Evolutionary conservation across 2,888 invertebrate species (phyloP).

Genomic region (Scaptodrosophila latifasciaeformis): DNA sequence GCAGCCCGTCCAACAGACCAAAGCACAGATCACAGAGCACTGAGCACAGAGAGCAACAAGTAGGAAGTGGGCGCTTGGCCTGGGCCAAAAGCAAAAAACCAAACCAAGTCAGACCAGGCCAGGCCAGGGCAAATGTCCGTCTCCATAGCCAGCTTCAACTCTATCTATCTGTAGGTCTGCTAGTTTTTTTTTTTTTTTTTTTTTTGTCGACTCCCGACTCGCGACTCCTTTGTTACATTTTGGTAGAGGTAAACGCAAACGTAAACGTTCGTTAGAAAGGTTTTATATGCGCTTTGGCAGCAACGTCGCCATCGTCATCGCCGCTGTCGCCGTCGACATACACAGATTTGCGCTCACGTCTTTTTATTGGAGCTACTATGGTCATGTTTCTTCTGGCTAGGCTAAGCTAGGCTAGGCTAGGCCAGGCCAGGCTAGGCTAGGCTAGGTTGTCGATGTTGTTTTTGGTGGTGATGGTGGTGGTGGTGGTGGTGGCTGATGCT

Average conservation of each 20-base stretch:
- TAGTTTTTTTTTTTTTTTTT: neutral
- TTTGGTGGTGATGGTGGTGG: constrained; percentile 14
- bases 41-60: constrained; percentile 43
- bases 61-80: constrained; percentile 65
- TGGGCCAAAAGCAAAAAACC: constrained; percentile 47
- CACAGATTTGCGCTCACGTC: constrained; percentile 62
- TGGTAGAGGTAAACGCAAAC: constrained; percentile 44
- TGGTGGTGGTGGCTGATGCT: constrained; percentile 2
- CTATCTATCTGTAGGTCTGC: neutral
- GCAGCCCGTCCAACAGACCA: constrained; percentile 9
- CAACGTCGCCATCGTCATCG: neutral
- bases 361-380: constrained; percentile 52
- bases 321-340: constrained; percentile 22
- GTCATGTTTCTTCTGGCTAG: constrained; percentile 55
- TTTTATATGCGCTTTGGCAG: constrained; percentile 44
- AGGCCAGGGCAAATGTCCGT: constrained; percentile 10
- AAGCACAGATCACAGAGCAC: neutral
- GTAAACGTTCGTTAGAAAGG: constrained; percentile 71
- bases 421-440: too few species aligned
- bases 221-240: constrained; percentile 67
- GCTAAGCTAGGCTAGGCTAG: too few species aligned
- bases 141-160: constrained; percentile 11
- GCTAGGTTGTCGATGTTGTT: constrained; percentile 48
- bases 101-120: neutral
- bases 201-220: neutral